phyloP scores from a whole-genome alignment of 2,797 vertebrate genomes.

The Otus scops region DNA sequence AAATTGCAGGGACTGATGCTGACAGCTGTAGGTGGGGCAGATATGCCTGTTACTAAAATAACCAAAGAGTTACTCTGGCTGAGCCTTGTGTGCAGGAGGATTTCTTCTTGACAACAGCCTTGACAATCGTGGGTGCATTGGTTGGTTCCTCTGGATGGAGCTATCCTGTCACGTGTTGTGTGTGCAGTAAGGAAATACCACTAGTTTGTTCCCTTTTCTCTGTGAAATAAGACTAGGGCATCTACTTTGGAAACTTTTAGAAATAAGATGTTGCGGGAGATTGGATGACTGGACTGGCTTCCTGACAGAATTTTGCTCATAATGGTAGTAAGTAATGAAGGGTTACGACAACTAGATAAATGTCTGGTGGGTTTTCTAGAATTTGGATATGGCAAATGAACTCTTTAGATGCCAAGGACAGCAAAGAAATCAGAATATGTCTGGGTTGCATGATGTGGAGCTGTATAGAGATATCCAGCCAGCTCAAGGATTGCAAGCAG shows the following conservation, averaged over 20 bases:
- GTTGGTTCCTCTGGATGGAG: slow-evolving; percentile 81
- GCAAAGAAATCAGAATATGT: not conserved
- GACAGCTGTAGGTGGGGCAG: slow-evolving; percentile 82
- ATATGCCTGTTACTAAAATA: slow-evolving; percentile 83
- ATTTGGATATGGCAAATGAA: not conserved
- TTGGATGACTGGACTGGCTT: not conserved
- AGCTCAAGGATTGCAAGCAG: not conserved
- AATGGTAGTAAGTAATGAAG: not conserved
- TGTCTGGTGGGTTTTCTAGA: not conserved
- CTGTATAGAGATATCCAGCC: not conserved
- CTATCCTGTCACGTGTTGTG: slow-evolving; percentile 81
- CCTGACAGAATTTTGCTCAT: not conserved
- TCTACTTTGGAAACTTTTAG: not conserved
- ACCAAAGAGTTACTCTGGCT: slow-evolving; percentile 82
- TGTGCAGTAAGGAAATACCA: slow-evolving; percentile 68
- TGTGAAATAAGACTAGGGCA: not conserved
- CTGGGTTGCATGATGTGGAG: not conserved
- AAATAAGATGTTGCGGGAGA: not conserved
- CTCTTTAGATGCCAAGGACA: not conserved
- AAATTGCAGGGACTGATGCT: slow-evolving; percentile 76
- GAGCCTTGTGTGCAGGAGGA: slow-evolving; percentile 81
- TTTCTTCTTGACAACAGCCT: slow-evolving; percentile 83
- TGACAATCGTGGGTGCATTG: slow-evolving; percentile 81
- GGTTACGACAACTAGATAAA: not conserved
- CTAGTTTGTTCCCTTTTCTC: not conserved